phyloP scores from a whole-genome alignment of 2,888 invertebrate species.

The Aporophyla lueneburgensis region DNA sequence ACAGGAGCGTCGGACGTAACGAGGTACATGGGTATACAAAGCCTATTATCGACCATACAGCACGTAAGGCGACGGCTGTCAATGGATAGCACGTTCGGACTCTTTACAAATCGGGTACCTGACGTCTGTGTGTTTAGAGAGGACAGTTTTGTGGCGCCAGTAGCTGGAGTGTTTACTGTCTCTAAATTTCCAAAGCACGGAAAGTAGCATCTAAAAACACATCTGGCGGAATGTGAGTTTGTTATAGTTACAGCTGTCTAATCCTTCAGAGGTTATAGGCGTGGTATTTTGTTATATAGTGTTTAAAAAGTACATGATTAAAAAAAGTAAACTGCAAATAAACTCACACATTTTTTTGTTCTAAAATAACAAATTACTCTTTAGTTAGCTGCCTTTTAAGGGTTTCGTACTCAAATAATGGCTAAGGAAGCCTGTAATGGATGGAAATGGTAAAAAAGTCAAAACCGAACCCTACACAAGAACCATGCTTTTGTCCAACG shows the following conservation, averaged over 20 bases:
- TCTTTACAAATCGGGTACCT: slow-evolving; percentile 71
- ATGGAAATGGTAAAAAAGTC: background rate
- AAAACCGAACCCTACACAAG: background rate
- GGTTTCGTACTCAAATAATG: background rate
- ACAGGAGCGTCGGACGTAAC: slow-evolving; percentile 30
- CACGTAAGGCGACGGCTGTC: slow-evolving; percentile 41
- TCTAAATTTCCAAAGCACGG: background rate
- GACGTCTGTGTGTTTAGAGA: slow-evolving; percentile 50
- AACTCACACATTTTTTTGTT: no score
- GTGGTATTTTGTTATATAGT: no score
- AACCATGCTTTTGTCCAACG: background rate
- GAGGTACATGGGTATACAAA: slow-evolving; percentile 50
- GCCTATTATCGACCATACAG: slow-evolving; percentile 54
- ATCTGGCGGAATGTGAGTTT: no score
- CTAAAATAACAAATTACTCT: no score
- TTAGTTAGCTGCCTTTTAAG: background rate
- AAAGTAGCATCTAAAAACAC: background rate
- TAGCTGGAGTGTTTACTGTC: slow-evolving; percentile 5
- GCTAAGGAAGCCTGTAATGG: no score
- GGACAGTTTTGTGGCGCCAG: slow-evolving; percentile 28
- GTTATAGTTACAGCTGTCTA: no score
- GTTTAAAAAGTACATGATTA: no score
- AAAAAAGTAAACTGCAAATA: no score
- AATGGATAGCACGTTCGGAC: slow-evolving; percentile 61
- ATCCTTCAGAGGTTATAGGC: no score